Evolutionary conservation across 2,113 vertebrate genomes (phyloP).

Genomic region (Cynoglossus semilaevis): DNA sequence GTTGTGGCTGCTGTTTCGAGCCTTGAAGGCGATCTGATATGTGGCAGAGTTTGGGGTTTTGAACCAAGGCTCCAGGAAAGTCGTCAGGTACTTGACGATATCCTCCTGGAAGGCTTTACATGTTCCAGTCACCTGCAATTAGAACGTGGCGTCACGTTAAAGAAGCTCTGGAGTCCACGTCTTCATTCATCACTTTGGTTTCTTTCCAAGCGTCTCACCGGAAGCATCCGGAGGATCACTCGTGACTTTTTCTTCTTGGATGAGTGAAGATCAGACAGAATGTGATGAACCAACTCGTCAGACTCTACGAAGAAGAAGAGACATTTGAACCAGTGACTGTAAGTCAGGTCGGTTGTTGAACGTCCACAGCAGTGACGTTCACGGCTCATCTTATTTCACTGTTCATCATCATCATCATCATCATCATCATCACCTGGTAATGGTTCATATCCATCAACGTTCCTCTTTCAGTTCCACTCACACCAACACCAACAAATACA

Average conservation of each 20-base stretch:
- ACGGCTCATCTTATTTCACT: no score
- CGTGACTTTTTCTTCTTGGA: slow-evolving; percentile 92
- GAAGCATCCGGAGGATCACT: slow-evolving; percentile 92
- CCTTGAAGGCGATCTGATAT: slow-evolving; percentile 93
- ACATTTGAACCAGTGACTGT: not conserved
- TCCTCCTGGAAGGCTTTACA: slow-evolving; percentile 93
- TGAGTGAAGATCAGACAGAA: slow-evolving; percentile 86
- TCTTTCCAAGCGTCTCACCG: slow-evolving; percentile 64
- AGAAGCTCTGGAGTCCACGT: no score
- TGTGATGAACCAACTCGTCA: slow-evolving; percentile 89
- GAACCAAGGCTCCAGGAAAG: slow-evolving; percentile 92
- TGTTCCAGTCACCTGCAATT: slow-evolving; percentile 78
- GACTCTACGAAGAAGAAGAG: slow-evolving; percentile 75
- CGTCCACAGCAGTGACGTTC: no score
- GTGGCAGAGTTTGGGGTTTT: slow-evolving; percentile 85
- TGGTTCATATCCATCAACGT: no score
- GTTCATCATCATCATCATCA: no score
- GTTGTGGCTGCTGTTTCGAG: slow-evolving; percentile 91
- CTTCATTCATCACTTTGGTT: no score
- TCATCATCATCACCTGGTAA: no score
- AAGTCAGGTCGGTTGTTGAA: no score
- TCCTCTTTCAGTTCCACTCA: no score
- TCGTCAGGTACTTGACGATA: slow-evolving; percentile 87
- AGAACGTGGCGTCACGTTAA: no score
- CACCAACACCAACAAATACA: no score